phyloP scores from a whole-genome alignment of 2,797 vertebrate species.

The Sebastes dallii region DNA sequence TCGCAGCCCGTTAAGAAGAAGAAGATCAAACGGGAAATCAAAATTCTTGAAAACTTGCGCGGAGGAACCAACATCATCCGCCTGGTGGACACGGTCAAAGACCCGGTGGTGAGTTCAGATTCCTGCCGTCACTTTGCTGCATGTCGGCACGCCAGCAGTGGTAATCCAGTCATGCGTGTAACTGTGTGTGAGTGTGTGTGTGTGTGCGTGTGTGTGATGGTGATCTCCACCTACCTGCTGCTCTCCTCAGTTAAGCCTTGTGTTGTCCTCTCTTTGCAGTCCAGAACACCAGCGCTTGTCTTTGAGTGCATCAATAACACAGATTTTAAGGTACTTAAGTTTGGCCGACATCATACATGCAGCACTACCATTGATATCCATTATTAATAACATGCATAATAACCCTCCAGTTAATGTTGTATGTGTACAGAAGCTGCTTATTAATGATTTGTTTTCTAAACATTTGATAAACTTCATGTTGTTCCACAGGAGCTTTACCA shows the following conservation, averaged over 20 bases:
- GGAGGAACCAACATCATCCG: constrained; percentile 99
- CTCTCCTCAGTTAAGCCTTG: constrained; percentile 50
- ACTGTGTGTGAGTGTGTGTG: not conserved
- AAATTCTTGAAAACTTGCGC: constrained; percentile 96
- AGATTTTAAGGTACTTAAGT: constrained; percentile 95
- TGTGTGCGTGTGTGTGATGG: not conserved
- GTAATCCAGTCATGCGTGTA: constrained; percentile 25
- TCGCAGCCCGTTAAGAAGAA: constrained; percentile 98
- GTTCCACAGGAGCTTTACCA: constrained; percentile 95
- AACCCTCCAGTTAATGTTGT: constrained; percentile 34
- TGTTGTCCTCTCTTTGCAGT: constrained; percentile 88
- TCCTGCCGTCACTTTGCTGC: not conserved
- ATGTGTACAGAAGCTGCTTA: not conserved
- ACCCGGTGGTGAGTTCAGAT: constrained; percentile 89
- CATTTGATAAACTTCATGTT: not conserved
- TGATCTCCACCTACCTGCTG: constrained; percentile 52
- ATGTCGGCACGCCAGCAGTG: constrained; percentile 16
- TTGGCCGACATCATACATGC: constrained; percentile 44
- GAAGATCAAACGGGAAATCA: constrained; percentile 99
- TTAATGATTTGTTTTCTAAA: not conserved
- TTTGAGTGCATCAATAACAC: constrained; percentile 99
- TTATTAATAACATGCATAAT: constrained; percentile 53
- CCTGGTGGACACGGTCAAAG: constrained; percentile 97
- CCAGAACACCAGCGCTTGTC: constrained; percentile 97
- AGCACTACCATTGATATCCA: constrained; percentile 37